These are phyloP conservation scores for Hypomesus transpacificus DNA, from an alignment of 2,113 vertebrate genomes.

Conservation along the genomic window DNA sequence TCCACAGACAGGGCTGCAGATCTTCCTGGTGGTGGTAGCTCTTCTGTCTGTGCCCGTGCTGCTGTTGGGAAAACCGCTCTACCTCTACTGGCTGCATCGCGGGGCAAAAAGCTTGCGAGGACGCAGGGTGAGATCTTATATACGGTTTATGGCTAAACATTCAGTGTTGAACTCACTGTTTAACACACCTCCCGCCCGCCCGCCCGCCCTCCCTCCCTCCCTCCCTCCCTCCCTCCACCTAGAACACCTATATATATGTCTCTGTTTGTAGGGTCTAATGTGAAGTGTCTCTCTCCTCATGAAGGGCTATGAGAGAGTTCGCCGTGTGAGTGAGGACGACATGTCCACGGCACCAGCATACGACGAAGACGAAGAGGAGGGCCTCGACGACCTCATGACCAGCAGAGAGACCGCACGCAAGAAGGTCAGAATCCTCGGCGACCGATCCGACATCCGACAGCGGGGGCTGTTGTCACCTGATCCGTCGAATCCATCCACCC, in stretches of 20 bases:
- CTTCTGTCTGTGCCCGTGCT: slow-evolving; percentile 84
- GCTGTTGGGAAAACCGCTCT: slow-evolving; percentile 90
- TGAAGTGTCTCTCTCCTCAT: slow-evolving; percentile 19
- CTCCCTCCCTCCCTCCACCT: no score
- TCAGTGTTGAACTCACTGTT: no score
- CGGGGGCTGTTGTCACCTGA: no score
- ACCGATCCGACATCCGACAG: no score
- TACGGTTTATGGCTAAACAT: no score
- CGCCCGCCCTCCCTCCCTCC: no score
- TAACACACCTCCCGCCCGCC: no score
- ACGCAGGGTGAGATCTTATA: slow-evolving; percentile 85
- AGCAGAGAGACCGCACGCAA: slow-evolving; percentile 69
- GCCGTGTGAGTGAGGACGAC: slow-evolving; percentile 91
- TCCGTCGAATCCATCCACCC: no score
- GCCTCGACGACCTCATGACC: slow-evolving; percentile 61
- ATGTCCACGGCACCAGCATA: slow-evolving; percentile 77
- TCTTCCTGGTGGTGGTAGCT: slow-evolving; percentile 79
- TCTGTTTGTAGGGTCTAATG: slow-evolving; percentile 5
- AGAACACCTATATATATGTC: no score
- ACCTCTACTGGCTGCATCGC: slow-evolving; percentile 86
- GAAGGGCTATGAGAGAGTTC: slow-evolving; percentile 89
- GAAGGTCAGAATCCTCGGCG: slow-evolving; percentile 71
- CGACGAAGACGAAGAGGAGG: slow-evolving; percentile 84
- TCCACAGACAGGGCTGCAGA: slow-evolving; percentile 79
- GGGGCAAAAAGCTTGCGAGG: slow-evolving; percentile 80